Conservation (phyloP, 2,797 vertebrate species). For the Sebastes minor region DNA sequence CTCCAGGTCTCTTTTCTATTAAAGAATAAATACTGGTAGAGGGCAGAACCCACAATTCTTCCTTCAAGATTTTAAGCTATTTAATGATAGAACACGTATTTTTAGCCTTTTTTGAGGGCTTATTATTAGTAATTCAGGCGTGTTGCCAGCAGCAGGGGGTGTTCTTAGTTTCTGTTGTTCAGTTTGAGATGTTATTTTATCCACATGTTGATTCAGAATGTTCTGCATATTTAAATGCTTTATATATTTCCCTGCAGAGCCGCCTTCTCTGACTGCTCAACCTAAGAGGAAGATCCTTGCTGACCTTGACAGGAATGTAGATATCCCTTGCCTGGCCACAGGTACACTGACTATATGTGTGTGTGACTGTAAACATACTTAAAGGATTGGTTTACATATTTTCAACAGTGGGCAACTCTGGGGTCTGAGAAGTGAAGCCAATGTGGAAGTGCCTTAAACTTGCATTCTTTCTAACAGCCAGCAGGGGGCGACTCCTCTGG, state of each 20-base stretch:
- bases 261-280: constrained; percentile 86
- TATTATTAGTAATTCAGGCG: background rate
- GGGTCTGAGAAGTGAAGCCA: too few relatives aligned
- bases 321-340: constrained; percentile 88
- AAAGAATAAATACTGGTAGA: constrained; percentile 20
- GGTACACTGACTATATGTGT: constrained; percentile 71
- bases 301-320: constrained; percentile 87
- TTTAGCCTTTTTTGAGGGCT: background rate
- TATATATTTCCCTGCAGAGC: constrained; percentile 77
- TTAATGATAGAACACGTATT: constrained; percentile 2
- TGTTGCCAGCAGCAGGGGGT: background rate
- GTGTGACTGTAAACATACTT: background rate
- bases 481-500: too few relatives aligned
- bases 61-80: background rate
- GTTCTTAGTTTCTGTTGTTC: background rate
- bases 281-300: constrained; percentile 83
- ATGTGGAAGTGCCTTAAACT: too few relatives aligned
- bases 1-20: constrained; percentile 13
- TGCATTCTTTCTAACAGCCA: too few relatives aligned
- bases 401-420: too few relatives aligned
- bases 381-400: background rate
- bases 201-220: background rate
- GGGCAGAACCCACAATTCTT: background rate
- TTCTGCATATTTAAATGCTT: background rate
- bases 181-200: background rate